Conservation (phyloP, 92 coral and sea anemone species). For the Phymanthus crucifer region DNA sequence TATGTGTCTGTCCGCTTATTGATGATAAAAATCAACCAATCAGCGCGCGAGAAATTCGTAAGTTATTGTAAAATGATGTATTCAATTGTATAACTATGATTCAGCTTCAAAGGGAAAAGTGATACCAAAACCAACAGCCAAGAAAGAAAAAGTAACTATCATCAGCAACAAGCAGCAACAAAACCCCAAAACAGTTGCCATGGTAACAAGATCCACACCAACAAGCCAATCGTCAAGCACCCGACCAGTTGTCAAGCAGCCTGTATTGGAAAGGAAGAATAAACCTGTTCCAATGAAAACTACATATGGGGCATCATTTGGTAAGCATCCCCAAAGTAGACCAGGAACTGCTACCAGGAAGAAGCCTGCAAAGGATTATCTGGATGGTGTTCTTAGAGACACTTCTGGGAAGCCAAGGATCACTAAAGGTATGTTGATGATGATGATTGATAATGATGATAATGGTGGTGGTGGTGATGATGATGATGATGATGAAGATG, state of each 20-base stretch:
- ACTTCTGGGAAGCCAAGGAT: background rate
- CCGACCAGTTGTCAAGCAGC: conserved; percentile 29
- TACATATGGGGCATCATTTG: conserved; percentile 38
- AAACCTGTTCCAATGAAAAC: conserved; percentile 35
- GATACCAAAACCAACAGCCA: background rate
- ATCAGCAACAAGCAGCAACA: background rate
- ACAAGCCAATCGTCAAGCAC: conserved; percentile 16
- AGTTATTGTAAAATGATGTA: background rate
- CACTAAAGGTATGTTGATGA: background rate
- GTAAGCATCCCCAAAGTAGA: background rate
- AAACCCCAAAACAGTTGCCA: conserved; percentile 32
- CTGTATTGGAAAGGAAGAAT: conserved; percentile 33
- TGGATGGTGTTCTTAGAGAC: background rate
- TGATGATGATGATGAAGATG: background rate
- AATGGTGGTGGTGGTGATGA: background rate
- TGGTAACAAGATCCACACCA: conserved; percentile 23
- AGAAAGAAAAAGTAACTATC: background rate
- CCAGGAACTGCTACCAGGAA: background rate
- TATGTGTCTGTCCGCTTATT: no score
- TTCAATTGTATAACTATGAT: background rate
- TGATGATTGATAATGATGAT: background rate
- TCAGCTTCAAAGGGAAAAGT: background rate
- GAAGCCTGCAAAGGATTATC: conserved; percentile 7
- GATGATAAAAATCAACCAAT: no score
- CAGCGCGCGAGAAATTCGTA: no score